These are phyloP conservation scores for Acanthacorydalis orientalis DNA, from an alignment of 2,888 invertebrate species.

Conservation along the genomic window DNA sequence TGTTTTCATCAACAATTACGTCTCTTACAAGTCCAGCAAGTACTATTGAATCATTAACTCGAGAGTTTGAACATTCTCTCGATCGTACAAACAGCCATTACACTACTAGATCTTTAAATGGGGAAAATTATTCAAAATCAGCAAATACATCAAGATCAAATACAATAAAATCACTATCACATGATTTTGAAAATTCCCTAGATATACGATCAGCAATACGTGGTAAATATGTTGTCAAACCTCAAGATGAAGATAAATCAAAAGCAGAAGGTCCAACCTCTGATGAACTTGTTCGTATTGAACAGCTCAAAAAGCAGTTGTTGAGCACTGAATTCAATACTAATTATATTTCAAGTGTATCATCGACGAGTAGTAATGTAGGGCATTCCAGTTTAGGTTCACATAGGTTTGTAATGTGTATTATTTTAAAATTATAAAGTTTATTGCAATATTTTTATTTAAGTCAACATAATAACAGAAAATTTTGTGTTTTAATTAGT, in stretches of 20 bases:
- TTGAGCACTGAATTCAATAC: slow-evolving; percentile 23
- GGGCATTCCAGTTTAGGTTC: slow-evolving; percentile 25
- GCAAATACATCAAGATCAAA: slow-evolving; percentile 14
- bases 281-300: slow-evolving; percentile 40
- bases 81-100: slow-evolving; percentile 19
- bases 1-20: slow-evolving; percentile 6
- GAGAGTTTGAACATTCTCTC: slow-evolving; percentile 71
- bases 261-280: slow-evolving; percentile 44
- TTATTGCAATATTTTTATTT: slow-evolving; percentile 3
- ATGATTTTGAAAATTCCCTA: slow-evolving; percentile 17
- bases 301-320: slow-evolving; percentile 31
- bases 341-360: slow-evolving; percentile 13
- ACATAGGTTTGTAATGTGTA: slow-evolving; percentile 17
- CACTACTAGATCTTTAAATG: slow-evolving; percentile 11
- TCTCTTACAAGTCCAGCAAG: slow-evolving; percentile 60
- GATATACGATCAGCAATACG: slow-evolving; percentile 23
- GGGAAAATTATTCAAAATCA: slow-evolving; percentile 12
- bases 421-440: too few species aligned
- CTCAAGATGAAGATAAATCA: slow-evolving; percentile 47
- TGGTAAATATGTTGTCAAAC: slow-evolving; percentile 43
- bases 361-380: slow-evolving; percentile 15
- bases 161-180: slow-evolving; percentile 14
- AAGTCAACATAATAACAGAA: too few species aligned
- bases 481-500: too few species aligned
- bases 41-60: slow-evolving; percentile 60